Evolutionary conservation across 2,888 invertebrate species (phyloP), one percentile per base, ranked within the genome.

Genomic region (Myopa testacea): DNA sequence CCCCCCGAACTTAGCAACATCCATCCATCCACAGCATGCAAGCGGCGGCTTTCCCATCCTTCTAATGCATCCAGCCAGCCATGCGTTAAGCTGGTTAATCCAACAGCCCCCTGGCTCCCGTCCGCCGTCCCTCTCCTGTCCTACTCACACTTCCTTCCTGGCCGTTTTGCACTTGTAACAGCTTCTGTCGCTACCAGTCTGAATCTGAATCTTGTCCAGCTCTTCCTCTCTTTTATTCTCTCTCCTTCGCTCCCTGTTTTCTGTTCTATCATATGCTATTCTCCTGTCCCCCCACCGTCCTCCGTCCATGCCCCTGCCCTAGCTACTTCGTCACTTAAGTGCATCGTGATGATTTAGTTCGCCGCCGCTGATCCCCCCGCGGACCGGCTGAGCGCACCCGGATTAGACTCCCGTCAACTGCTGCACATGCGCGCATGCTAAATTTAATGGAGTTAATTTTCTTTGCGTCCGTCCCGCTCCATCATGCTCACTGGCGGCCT

Each of bases 91-190:
- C 62, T 19, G 26, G 38, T 65, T 65, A 14, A 38, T 65, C 34
- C 38, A 8, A 37, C 34, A 19, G 83, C 82, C 85, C 85, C 84
- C 86, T 84, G 82, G 83, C 83, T 84, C 70, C 78, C 77, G 76
- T 83, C 83, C 81, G 82, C 82, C 76, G 38, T 67, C 58, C 19
- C 34, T 19, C 26, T 38, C 38, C 45, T 62, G 45, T 10, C 45
- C 34, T 63, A 63, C 37, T 37, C 37, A 68, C 37, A 68, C 37
- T 55, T n/a, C 67, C 58, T 69, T 68, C 75, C 75, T 75, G 38
- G 55, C 45, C 69, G 75, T 69, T 75, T 75, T 69, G 75, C 75
- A 69, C 75, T 75, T 60, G 40, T 45, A 75, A 60, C 45, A 69
- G 75, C 75, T 75, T 75, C 69, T 68, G 75, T 75, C 75, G 69